Conservation (phyloP, 2,888 invertebrate species). For the Eupsilia transversa region DNA sequence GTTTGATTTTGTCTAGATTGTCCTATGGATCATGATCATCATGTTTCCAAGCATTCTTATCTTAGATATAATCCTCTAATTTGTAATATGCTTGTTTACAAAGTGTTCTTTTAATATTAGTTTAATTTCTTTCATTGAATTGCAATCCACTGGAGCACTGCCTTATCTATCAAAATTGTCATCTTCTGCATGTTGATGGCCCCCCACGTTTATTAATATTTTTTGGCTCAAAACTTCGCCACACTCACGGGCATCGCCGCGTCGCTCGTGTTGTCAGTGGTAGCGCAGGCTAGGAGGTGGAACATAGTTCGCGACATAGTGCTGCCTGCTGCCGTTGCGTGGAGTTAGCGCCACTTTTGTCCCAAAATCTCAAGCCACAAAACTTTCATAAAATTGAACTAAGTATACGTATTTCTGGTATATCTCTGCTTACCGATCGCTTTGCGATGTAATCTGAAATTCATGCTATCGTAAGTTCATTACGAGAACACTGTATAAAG, state of each 20-base stretch:
- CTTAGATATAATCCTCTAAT: too few species aligned
- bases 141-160: too few species aligned
- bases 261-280: neutral
- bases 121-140: too few species aligned
- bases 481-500: neutral
- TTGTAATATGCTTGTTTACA: too few species aligned
- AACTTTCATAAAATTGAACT: neutral
- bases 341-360: neutral
- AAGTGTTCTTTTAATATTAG: too few species aligned
- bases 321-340: neutral
- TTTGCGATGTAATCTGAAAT: slow-evolving; percentile 12
- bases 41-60: too few species aligned
- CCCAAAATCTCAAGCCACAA: too few species aligned
- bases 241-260: too few species aligned
- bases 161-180: neutral
- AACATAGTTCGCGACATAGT: neutral
- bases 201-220: neutral
- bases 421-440: too few species aligned
- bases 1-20: too few species aligned
- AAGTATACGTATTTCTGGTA: neutral
- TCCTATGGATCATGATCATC: too few species aligned
- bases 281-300: too few species aligned
- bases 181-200: neutral
- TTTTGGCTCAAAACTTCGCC: neutral
- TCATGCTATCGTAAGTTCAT: slow-evolving; percentile 4